phyloP scores from a whole-genome alignment of 1,140 invertebrate genomes.

The Dufourea novaeangliae region DNA sequence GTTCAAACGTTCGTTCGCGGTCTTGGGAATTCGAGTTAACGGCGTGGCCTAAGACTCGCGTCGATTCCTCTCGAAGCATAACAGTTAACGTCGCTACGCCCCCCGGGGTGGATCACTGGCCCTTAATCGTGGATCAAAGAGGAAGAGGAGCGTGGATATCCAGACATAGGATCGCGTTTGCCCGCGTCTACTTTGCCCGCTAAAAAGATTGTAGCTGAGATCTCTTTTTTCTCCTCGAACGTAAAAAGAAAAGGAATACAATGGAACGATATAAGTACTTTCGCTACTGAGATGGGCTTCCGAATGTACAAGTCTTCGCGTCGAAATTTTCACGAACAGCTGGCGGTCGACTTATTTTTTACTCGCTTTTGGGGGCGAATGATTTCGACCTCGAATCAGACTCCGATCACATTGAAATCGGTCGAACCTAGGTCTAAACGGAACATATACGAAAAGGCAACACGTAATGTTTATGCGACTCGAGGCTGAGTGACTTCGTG shows the following conservation, averaged over 20 bases:
- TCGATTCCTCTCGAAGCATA: slow-evolving; percentile 47
- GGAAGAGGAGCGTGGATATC: slow-evolving; percentile 44
- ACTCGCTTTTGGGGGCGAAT: not conserved
- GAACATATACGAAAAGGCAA: not conserved
- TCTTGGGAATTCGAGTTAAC: slow-evolving; percentile 30
- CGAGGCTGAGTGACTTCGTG: no score
- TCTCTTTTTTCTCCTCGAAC: slow-evolving; percentile 36
- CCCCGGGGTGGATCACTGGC: slow-evolving; percentile 16
- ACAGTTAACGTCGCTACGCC: slow-evolving; percentile 32
- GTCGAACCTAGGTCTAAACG: not conserved
- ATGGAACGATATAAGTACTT: slow-evolving; percentile 67
- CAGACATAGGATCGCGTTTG: slow-evolving; percentile 42
- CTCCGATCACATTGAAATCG: not conserved
- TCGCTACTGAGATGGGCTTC: slow-evolving; percentile 54
- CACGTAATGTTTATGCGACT: not conserved
- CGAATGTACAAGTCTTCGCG: slow-evolving; percentile 62
- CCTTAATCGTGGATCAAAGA: slow-evolving; percentile 55
- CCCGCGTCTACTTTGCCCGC: slow-evolving; percentile 45
- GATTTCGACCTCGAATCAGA: not conserved
- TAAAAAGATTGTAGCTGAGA: slow-evolving; percentile 43
- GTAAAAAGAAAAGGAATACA: slow-evolving; percentile 54
- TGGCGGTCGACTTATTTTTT: not conserved
- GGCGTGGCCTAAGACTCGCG: slow-evolving; percentile 19
- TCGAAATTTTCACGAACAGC: slow-evolving; percentile 35
- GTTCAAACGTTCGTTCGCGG: slow-evolving; percentile 51